Evolutionary conservation across 2,113 vertebrate species (phyloP).

Genomic region (Ptyas mucosa): DNA sequence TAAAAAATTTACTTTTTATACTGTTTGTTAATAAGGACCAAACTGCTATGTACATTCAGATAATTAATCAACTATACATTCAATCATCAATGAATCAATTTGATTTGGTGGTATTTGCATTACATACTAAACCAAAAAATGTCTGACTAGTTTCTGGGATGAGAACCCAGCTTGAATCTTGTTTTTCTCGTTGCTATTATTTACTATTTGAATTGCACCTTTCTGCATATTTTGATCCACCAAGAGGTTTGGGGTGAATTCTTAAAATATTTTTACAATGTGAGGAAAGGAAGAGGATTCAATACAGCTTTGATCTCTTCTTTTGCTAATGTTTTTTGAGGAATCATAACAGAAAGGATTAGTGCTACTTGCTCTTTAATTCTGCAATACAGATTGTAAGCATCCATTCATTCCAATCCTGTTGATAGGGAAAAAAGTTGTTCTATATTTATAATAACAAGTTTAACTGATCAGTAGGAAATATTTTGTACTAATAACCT

Average conservation of each 20-base stretch:
- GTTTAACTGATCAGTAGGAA: background rate
- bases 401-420: background rate
- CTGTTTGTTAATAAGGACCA: background rate
- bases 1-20: background rate
- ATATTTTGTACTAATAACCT: background rate
- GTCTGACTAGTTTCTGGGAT: background rate
- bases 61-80: background rate
- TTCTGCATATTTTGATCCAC: background rate
- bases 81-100: background rate
- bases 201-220: background rate
- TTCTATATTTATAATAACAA: background rate
- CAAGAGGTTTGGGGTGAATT: background rate
- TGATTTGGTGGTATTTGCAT: background rate
- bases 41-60: background rate
- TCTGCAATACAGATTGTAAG: too few relatives aligned
- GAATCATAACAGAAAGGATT: background rate
- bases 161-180: background rate
- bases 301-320: background rate
- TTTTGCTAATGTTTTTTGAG: background rate
- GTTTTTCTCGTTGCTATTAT: background rate
- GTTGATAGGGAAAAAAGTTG: background rate
- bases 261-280: background rate
- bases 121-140: background rate
- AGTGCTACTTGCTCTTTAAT: too few relatives aligned
- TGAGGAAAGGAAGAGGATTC: background rate